Evolutionary conservation across 2,888 invertebrate genomes (phyloP), one percentile per base, ranked within the genome.

Genomic region (Nemurella pictetii): DNA sequence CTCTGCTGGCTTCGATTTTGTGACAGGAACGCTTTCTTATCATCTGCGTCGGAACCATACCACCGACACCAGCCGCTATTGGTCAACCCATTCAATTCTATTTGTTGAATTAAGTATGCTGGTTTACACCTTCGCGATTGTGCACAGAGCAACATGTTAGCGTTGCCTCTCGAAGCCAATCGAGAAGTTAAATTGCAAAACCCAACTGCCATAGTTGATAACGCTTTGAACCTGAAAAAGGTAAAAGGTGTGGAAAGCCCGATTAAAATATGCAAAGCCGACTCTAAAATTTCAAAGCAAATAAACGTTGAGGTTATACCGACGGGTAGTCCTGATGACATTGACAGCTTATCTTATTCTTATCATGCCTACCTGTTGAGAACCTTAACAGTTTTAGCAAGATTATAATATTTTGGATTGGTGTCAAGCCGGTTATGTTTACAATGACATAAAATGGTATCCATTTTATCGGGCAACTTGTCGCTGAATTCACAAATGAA

Each of bases 1-100:
- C 72, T 55, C 55, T 82, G 82, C 29, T 82, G 26, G 12, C 26
- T 26, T 27, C 28, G 55, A 29, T 55, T 82, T 25, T 81, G 80
- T 12, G 55, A 20, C 9, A 82, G 20, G 29, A 82, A 82, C 72
- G 72, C 27, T 27, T 82, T 82, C 20, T 36, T 82, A 25, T 81
- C 80, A 72, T 82, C 73, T 28, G 82, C 55, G 12, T 82, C 82
- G n/a, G 82, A 26, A 9, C 72, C 72, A 15, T 36, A 82, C 82
- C 82, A 82, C 20, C 82, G 82, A 28, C 73, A 82, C 36, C 36
- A 72, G 15, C 28, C 25, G 27, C 20, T 29, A 20, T 55, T 15
- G 55, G 9, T 55, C 12, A 12, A 55, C 5, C 55, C 55, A 55
- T 55, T 55, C 55, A 55, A 55, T 55, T 20, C 20, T 55, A 55